Evolutionary conservation across 2,113 vertebrate species (phyloP).

Genomic region (Onychostruthus taczanowskii): DNA sequence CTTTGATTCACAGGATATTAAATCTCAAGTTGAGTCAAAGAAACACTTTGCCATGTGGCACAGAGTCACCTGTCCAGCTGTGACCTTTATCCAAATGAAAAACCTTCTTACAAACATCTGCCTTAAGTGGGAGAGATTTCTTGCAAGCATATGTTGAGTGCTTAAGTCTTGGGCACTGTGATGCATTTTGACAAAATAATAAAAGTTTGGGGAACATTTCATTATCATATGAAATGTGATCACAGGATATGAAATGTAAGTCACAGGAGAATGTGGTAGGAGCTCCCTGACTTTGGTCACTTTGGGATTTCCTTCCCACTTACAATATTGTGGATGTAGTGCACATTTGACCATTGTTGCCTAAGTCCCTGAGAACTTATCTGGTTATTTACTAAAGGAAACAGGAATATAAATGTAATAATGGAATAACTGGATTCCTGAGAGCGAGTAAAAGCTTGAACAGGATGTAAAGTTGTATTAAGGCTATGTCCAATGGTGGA

Average conservation of each 20-base stretch:
- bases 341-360: neutral
- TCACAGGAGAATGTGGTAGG: neutral
- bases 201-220: neutral
- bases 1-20: constrained; percentile 55
- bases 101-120: neutral
- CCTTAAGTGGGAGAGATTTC: neutral
- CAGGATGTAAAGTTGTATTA: neutral
- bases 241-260: neutral
- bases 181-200: neutral
- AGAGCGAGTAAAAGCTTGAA: neutral
- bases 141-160: neutral
- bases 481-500: neutral
- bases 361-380: neutral
- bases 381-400: neutral
- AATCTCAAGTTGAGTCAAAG: constrained; percentile 32
- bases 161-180: neutral
- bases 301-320: neutral
- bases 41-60: constrained; percentile 17
- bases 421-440: neutral
- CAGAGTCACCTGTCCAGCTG: constrained; percentile 13
- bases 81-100: constrained; percentile 28
- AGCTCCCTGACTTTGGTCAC: neutral
- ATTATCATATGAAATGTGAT: neutral
- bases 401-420: neutral
- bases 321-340: accelerated